Percentiles rank a stretch among this genome's conserved stretches.
Conservation (phyloP, 2,797 vertebrate genomes). For the Urosaurus nigricauda region DNA sequence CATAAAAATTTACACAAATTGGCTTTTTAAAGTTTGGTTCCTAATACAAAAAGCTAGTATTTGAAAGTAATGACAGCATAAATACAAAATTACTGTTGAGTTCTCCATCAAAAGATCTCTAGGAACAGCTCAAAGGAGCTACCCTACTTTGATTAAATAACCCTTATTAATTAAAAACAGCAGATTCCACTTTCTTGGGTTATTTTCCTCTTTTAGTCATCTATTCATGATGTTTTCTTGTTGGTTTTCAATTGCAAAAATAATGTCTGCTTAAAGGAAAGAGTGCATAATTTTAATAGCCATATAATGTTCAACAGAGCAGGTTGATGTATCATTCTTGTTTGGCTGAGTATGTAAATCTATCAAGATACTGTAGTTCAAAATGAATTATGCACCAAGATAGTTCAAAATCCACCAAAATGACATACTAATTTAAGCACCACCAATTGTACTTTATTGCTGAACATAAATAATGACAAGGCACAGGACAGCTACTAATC, state of each 20-base stretch:
- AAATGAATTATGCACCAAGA: too few relatives aligned
- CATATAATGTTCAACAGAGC: slow-evolving; percentile 63
- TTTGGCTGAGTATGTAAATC: slow-evolving; percentile 63
- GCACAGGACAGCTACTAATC: slow-evolving; percentile 94
- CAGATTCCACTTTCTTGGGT: slow-evolving; percentile 44
- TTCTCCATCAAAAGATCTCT: slow-evolving; percentile 1
- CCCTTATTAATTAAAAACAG: slow-evolving; percentile 12
- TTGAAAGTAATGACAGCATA: slow-evolving; percentile 11
- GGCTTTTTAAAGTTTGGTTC: slow-evolving; percentile 46
- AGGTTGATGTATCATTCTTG: slow-evolving; percentile 53
- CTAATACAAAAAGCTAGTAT: slow-evolving; percentile 34
- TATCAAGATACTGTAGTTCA: slow-evolving; percentile 37
- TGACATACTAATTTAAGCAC: slow-evolving; percentile 31
- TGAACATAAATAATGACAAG: slow-evolving; percentile 98
- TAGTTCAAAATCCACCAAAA: slow-evolving; percentile 23
- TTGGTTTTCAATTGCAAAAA: slow-evolving; percentile 46
- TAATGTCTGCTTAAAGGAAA: slow-evolving; percentile 36
- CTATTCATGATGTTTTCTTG: slow-evolving; percentile 49
- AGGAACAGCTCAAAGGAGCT: slow-evolving; percentile 15
- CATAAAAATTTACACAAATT: not conserved
- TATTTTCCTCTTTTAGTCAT: slow-evolving; percentile 44
- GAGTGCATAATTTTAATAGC: slow-evolving; percentile 41
- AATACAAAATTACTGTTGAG: slow-evolving; percentile 13
- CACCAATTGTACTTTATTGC: slow-evolving; percentile 77
- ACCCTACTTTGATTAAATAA: not conserved